These are phyloP conservation scores for Vimba vimba DNA, from an alignment of 2,113 vertebrate genomes.

Conservation along the genomic window DNA sequence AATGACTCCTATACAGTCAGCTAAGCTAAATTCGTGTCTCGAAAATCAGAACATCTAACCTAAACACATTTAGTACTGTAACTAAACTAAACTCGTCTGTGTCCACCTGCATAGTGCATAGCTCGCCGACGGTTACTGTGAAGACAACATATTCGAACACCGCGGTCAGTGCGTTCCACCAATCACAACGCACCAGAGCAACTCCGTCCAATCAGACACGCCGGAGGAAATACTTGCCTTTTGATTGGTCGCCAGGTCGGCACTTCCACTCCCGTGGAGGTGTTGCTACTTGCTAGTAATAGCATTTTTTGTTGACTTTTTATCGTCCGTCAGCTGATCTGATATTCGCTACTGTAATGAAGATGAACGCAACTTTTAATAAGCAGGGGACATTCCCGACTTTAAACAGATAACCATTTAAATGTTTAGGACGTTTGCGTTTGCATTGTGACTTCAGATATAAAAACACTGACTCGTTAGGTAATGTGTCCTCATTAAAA, in stretches of 20 bases:
- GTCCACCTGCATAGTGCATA: neutral
- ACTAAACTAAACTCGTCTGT: neutral
- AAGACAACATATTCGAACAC: constrained; percentile 69
- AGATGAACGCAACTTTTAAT: too few relatives aligned
- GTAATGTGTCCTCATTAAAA: too few relatives aligned
- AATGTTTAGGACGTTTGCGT: too few relatives aligned
- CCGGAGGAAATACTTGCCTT: neutral
- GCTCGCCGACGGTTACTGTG: constrained; percentile 8
- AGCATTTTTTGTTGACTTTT: too few relatives aligned
- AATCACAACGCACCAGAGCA: constrained; percentile 21
- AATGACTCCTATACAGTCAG: neutral
- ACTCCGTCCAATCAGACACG: neutral
- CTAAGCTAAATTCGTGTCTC: neutral
- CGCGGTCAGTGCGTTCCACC: constrained; percentile 54
- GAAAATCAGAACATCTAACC: neutral
- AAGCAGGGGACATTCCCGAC: too few relatives aligned
- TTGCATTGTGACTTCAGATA: too few relatives aligned
- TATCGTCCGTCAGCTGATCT: too few relatives aligned
- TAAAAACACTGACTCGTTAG: too few relatives aligned
- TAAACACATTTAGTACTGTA: neutral
- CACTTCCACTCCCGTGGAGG: neutral
- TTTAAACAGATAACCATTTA: too few relatives aligned
- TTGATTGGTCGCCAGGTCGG: neutral
- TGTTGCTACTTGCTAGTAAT: too few relatives aligned
- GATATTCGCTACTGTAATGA: too few relatives aligned